Evolutionary conservation across 2,113 vertebrate genomes (phyloP), one percentile per base, ranked within the genome.

Genomic region (Dromaius novaehollandiae): DNA sequence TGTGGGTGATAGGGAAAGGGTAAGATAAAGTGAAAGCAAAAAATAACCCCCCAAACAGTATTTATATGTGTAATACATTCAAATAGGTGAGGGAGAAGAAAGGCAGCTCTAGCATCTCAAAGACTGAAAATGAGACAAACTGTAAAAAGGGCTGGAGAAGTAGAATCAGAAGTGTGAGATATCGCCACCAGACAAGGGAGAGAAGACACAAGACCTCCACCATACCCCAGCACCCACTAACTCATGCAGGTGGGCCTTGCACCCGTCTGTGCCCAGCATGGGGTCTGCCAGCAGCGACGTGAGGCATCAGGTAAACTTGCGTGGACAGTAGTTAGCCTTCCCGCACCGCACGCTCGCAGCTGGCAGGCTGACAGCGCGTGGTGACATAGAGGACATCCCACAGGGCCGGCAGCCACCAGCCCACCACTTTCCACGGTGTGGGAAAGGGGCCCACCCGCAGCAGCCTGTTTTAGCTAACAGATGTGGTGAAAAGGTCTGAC

Each of bases 71-170:
- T 21, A 82, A 53, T 2, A n/a, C 58, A 85, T 61, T 87, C 36
- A 89, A 85, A 88, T 8, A 42, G n/a, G 13, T 87, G 56, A 58
- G 48, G 19, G 26, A 25, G 5, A 13, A 85, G 69, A 84, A 82
- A 60, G 10, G 2, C 64, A 42, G 85, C 61, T 70, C 18, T 56
- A 58, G 32, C n/a, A 82, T 34, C 74, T 84, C 64, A 40, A 70
- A 74, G 13, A 38, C 68, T 88, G 75, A 84, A 87, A 87, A 96
- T 64, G 40, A 88, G 91, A 50, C 46, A 88, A 90, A 61, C 63
- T 69, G 74, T 46, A 63, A 96, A 92, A 82, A 77, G 32, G 73
- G 38, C 28, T 3, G 8, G 24, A 48, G 70, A 58, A 82, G 87
- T 46, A 30, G 66, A 85, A 82, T 82, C 40, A 65, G 36, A 89